A percentile compares a stretch with the other conserved stretches of the same genome.
Evolutionary conservation across 2,888 invertebrate species (phyloP).

Genomic region (Apamea crenata): DNA sequence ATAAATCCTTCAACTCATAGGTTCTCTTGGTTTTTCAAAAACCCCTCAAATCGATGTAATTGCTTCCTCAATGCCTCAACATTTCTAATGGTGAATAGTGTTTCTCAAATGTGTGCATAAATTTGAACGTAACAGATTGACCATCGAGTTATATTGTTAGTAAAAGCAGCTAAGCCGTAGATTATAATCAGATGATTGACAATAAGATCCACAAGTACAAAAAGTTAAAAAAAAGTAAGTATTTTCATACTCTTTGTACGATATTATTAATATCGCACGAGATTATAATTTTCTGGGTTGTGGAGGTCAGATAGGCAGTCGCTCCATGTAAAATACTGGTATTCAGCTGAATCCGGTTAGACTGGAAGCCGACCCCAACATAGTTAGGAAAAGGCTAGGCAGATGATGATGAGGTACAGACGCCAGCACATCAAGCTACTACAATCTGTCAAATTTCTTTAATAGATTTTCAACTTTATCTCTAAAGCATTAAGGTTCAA

Average conservation of each 20-base stretch:
- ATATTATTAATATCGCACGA: neutral
- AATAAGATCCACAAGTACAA: neutral
- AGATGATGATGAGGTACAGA: too few species aligned
- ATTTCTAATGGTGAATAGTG: neutral
- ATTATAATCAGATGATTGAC: neutral
- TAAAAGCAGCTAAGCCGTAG: neutral
- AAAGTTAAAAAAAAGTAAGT: neutral
- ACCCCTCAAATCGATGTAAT: neutral
- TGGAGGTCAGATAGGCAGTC: too few species aligned
- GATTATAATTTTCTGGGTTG: neutral
- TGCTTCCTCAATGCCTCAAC: too few species aligned
- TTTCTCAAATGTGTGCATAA: slow-evolving; percentile 30
- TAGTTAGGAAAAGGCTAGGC: too few species aligned
- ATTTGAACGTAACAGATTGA: slow-evolving; percentile 25
- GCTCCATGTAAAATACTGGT: too few species aligned
- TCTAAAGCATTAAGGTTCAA: too few species aligned
- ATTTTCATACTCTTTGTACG: neutral
- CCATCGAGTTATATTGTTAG: neutral
- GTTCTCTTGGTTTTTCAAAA: neutral
- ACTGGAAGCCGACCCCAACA: too few species aligned
- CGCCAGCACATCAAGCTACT: too few species aligned
- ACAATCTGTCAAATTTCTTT: too few species aligned
- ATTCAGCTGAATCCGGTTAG: too few species aligned
- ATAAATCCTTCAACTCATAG: neutral
- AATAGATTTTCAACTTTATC: too few species aligned